A percentile compares a stretch with the other conserved stretches of the same genome.
These are phyloP conservation scores for Plectus sambesii DNA, from an alignment of 1,140 invertebrate species.

Conservation along the genomic window DNA sequence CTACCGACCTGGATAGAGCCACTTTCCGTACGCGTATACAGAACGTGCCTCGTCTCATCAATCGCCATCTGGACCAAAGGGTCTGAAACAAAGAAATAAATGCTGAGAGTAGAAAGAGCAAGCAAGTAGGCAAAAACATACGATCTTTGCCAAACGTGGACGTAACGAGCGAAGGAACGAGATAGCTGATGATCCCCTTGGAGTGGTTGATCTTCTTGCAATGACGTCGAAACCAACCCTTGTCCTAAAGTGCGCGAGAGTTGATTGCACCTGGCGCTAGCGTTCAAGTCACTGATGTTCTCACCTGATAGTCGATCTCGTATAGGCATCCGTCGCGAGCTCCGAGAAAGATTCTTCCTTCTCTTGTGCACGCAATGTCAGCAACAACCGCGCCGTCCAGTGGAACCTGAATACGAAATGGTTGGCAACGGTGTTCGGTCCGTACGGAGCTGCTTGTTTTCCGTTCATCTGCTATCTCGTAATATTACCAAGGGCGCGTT, in stretches of 20 bases:
- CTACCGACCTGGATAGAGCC: constrained; percentile 54
- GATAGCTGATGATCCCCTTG: constrained; percentile 67
- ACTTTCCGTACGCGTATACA: constrained; percentile 69
- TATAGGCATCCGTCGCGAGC: constrained; percentile 86
- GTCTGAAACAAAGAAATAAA: constrained; percentile 52
- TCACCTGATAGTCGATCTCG: constrained; percentile 84
- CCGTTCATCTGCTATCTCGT: too few species aligned
- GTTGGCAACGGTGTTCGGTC: too few species aligned
- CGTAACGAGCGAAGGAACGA: constrained; percentile 77
- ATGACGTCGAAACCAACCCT: constrained; percentile 76
- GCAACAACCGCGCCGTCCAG: constrained; percentile 80
- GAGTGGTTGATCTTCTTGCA: constrained; percentile 91
- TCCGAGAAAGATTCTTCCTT: constrained; percentile 84
- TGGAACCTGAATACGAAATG: constrained; percentile 52
- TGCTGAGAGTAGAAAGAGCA: constrained; percentile 8
- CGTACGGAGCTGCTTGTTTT: too few species aligned
- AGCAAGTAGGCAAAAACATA: constrained; percentile 17
- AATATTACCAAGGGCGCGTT: too few species aligned
- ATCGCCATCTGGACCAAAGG: constrained; percentile 74
- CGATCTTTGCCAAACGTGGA: too few species aligned
- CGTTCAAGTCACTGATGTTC: too few species aligned
- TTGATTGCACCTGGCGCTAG: constrained; percentile 10
- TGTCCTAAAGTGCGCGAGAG: constrained; percentile 55
- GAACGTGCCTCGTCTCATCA: constrained; percentile 74
- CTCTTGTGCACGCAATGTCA: constrained; percentile 64